These are phyloP conservation scores for Ellobius talpinus DNA, from an alignment of 2,113 vertebrate species.

Conservation along the genomic window DNA sequence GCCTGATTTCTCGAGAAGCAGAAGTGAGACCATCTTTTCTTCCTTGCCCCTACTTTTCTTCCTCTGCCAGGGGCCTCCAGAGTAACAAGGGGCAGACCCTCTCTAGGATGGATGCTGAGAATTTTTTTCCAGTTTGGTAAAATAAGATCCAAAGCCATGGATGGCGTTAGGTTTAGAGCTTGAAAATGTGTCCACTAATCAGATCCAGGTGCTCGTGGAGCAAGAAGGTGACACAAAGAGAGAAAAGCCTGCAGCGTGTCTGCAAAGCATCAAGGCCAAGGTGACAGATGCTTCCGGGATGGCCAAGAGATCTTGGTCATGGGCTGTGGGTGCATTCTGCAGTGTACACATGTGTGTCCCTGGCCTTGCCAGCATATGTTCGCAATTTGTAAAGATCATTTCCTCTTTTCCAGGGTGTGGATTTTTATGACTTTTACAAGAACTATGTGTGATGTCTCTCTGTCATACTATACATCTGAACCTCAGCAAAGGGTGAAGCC, in stretches of 20 bases:
- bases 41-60: background rate
- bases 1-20: background rate
- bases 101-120: background rate
- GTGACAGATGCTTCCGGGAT: fast-evolving
- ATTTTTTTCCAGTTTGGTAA: conserved; percentile 50
- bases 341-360: fast-evolving
- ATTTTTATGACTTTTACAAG: background rate
- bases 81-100: background rate
- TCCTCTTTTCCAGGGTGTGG: background rate
- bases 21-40: background rate
- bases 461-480: background rate
- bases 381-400: background rate
- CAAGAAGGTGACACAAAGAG: fast-evolving
- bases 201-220: background rate
- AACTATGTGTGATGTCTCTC: background rate
- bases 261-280: background rate
- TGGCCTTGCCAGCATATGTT: background rate
- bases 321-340: background rate
- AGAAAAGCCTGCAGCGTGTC: background rate
- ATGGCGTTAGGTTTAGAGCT: conserved; percentile 28
- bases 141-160: background rate
- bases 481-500: background rate
- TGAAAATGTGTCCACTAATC: background rate
- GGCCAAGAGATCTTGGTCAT: fast-evolving
- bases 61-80: background rate